Conservation (phyloP, 2,113 vertebrate genomes). For the Serinus canaria region DNA sequence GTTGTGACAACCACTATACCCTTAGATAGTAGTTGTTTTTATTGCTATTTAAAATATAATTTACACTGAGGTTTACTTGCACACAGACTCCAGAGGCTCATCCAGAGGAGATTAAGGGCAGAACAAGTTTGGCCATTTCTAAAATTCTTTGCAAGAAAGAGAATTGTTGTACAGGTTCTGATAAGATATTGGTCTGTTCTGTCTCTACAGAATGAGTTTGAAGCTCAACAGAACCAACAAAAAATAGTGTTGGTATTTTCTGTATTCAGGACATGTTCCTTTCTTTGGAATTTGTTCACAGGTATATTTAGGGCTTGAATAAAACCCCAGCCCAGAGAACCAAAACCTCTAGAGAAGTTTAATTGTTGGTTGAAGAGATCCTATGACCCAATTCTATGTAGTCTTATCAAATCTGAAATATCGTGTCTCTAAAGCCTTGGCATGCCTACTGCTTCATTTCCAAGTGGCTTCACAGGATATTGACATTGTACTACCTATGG, state of each 20-base stretch:
- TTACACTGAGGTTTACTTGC: background rate
- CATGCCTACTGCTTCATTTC: background rate
- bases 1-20: background rate
- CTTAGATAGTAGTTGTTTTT: background rate
- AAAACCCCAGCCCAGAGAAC: background rate
- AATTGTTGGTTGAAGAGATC: background rate
- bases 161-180: background rate
- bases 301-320: background rate
- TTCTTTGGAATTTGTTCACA: background rate
- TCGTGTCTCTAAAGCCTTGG: background rate
- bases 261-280: background rate
- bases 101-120: background rate
- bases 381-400: background rate
- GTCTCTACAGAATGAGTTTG: background rate
- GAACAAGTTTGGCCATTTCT: background rate
- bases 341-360: background rate
- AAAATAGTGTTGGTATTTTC: background rate
- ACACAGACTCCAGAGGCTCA: background rate
- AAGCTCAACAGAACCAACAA: background rate
- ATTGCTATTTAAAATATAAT: background rate
- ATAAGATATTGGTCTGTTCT: background rate
- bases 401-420: background rate
- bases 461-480: background rate
- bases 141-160: background rate
- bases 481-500: background rate